Base-by-base conservation (phyloP, 2,888 invertebrate genomes). In the Ichneumoninae sp. region DNA sequence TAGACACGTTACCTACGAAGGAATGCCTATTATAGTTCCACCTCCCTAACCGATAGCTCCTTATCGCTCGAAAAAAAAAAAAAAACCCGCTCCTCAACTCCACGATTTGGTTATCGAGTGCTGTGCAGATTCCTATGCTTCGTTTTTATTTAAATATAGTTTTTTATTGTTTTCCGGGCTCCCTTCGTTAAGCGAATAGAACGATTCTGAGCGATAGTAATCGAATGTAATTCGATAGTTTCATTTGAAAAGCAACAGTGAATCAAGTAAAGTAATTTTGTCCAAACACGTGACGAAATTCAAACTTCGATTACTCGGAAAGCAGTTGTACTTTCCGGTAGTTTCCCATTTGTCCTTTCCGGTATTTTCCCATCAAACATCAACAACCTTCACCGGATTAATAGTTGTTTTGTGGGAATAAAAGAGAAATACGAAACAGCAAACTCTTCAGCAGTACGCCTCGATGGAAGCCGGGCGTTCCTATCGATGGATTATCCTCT, bases 1-100 rank as follows among this genome's bases (percentile, higher is more conserved):
- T 78, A 72, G 50, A 57, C 76, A 84, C 40, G 60, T 71, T 65
- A 52, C 40, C 40, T 50, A 54, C 30, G 30, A 47, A 40, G 33
- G 40, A 83, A 82, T 78, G 50, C 75, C 30, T 82, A 79, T 77
- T 82, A 84, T 86, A 74, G 74, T 78, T 77, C 84, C 86, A 82
- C 85, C 74, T 83, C 82, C 50, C 57, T 44, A 57, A 10, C 22
- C 19, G 19, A 50, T 22, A n/a, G 1, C 16, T 76, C 19, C 65
- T 81, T 79, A 84, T 83, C 81, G 8, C 33, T 52, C 8, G 33
- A 1, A 19, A 16, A 13, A n/a, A 13, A 57, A 75, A 65, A 75
- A 33, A n/a, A 13, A 65, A 33, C 36, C 19, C 16, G 0, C 4
- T 8, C 50, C 62, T 5, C 13, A 16, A 65, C 8, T 4, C 16